phyloP scores from a whole-genome alignment of 1,140 invertebrate genomes.

The Hesperophylax magnus region DNA sequence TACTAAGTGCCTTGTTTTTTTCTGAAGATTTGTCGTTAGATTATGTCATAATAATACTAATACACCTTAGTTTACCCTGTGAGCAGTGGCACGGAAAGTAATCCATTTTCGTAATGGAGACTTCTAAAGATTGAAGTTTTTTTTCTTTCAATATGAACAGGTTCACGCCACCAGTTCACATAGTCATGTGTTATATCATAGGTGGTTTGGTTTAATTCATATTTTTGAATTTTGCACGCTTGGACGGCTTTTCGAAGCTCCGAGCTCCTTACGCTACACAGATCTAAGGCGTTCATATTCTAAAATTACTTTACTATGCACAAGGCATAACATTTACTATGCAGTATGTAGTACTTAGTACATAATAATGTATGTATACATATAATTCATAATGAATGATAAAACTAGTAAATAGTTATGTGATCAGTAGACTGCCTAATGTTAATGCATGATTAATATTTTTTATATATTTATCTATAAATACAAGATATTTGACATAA shows the following conservation, averaged over 20 bases:
- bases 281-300: too few species aligned
- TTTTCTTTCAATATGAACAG: slow-evolving; percentile 16
- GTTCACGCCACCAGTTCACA: neutral
- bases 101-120: slow-evolving; percentile 24
- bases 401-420: too few species aligned
- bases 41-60: neutral
- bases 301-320: too few species aligned
- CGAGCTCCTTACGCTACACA: too few species aligned
- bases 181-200: neutral
- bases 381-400: too few species aligned
- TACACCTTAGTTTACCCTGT: neutral
- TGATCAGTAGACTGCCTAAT: too few species aligned
- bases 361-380: too few species aligned
- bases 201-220: neutral
- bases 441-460: too few species aligned
- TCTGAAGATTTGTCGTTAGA: neutral
- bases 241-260: neutral
- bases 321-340: too few species aligned
- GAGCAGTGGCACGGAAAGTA: slow-evolving; percentile 6
- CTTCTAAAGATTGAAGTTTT: neutral
- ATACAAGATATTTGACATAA: too few species aligned
- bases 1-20: neutral
- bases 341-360: too few species aligned
- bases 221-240: neutral
- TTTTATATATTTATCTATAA: too few species aligned